These are phyloP conservation scores for Ylistrum balloti DNA, from an alignment of 1,140 invertebrate species.

Conservation along the genomic window DNA sequence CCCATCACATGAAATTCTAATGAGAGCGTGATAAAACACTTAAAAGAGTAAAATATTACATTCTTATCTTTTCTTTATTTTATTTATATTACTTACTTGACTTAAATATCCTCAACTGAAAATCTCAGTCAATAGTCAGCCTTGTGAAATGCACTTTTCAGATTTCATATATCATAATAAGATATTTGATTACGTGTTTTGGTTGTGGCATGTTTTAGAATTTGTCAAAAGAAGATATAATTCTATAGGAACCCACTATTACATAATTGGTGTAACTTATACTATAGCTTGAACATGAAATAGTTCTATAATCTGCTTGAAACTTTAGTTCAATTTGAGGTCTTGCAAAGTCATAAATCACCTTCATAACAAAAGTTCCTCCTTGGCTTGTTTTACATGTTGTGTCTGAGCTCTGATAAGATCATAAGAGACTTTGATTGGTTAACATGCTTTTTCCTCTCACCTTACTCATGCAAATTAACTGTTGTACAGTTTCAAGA, in stretches of 20 bases:
- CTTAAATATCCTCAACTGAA: neutral
- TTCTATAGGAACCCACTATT: conserved; percentile 1
- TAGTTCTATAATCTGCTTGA: neutral
- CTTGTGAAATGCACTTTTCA: conserved; percentile 7
- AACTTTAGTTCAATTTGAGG: conserved; percentile 39
- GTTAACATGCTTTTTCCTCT: conserved; percentile 33
- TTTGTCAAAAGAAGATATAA: conserved; percentile 36
- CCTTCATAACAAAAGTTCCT: neutral
- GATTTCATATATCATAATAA: neutral
- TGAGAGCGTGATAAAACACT: no score
- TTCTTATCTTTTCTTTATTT: neutral
- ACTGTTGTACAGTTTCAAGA: conserved; percentile 25
- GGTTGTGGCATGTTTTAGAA: neutral
- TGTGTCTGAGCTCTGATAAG: conserved; percentile 13
- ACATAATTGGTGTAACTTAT: conserved; percentile 17
- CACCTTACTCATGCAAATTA: conserved; percentile 29
- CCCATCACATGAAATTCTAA: no score
- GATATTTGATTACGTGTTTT: neutral
- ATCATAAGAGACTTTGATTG: conserved; percentile 18
- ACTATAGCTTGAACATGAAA: conserved; percentile 3
- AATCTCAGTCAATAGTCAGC: neutral
- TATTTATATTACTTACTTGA: neutral
- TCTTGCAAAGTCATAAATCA: conserved; percentile 6
- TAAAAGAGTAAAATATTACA: no score
- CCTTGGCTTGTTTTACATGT: conserved; percentile 5